Conservation (phyloP, 2,113 vertebrate species). For the Etheostoma spectabile region DNA sequence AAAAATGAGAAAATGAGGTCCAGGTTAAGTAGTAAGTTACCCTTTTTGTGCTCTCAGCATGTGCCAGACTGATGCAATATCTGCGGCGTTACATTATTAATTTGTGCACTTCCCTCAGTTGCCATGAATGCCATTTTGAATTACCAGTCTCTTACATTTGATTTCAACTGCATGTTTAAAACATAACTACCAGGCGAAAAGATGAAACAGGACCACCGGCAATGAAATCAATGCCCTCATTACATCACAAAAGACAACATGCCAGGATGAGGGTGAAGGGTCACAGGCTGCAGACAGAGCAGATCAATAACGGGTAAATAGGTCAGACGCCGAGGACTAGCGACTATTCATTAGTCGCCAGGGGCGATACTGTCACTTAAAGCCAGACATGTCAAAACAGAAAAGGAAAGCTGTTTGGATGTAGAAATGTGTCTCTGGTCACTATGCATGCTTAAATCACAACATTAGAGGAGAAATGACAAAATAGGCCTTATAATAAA, state of each 20-base stretch:
- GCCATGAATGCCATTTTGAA: constrained; percentile 30
- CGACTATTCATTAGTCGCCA: constrained; percentile 66
- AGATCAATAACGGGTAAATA: constrained; percentile 72
- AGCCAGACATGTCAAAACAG: constrained; percentile 65
- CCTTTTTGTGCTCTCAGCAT: constrained; percentile 52
- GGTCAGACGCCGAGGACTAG: constrained; percentile 75
- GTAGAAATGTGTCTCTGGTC: constrained; percentile 37
- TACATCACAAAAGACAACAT: constrained; percentile 72
- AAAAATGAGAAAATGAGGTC: too few species aligned
- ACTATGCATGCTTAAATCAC: constrained; percentile 11
- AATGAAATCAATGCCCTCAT: constrained; percentile 50
- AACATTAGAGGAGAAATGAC: neutral
- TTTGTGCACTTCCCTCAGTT: constrained; percentile 42
- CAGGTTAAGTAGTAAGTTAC: too few species aligned
- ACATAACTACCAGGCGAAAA: neutral
- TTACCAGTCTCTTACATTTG: constrained; percentile 11
- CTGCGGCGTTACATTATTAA: constrained; percentile 44
- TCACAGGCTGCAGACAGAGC: constrained; percentile 78
- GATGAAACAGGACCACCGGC: constrained; percentile 18
- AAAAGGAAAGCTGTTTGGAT: constrained; percentile 26
- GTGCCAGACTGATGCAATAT: constrained; percentile 61
- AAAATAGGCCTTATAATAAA: constrained; percentile 25
- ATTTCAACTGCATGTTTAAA: constrained; percentile 17
- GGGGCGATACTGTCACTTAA: constrained; percentile 51
- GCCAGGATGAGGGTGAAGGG: constrained; percentile 62